Evolutionary conservation across 2,113 vertebrate genomes (phyloP).

Genomic region (Anseranas semipalmata): DNA sequence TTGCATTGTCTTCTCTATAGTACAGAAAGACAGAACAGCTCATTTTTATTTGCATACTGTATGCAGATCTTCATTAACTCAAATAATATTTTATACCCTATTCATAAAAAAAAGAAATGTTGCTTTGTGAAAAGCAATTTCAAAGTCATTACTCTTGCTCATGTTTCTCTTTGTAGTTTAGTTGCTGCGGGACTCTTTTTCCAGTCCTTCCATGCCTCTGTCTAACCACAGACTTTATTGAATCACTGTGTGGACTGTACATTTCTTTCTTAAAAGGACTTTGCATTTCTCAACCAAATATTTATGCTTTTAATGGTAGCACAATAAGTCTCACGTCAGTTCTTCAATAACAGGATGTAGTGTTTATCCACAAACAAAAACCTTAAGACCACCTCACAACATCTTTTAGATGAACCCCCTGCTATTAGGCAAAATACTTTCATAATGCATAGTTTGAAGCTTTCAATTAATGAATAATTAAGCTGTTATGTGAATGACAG

Average conservation of each 20-base stretch:
- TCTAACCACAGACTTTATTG: constrained; percentile 23
- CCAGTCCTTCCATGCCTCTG: not conserved
- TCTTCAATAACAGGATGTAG: not conserved
- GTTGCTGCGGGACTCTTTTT: not conserved
- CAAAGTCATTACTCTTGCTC: not conserved
- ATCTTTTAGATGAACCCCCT: not conserved
- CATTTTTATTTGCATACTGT: not conserved
- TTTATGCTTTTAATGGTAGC: not conserved
- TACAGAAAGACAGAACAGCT: not conserved
- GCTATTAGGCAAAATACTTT: not conserved
- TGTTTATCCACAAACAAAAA: not conserved
- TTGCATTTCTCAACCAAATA: constrained; percentile 29
- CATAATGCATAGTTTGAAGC: not conserved
- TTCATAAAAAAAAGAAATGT: not conserved
- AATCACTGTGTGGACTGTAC: constrained; percentile 2
- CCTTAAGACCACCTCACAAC: not conserved
- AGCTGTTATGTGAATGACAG: not conserved
- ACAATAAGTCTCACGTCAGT: not conserved
- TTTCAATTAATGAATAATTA: not conserved
- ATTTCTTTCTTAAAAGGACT: constrained; percentile 28
- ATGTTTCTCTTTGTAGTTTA: constrained; percentile 14
- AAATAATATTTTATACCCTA: not conserved
- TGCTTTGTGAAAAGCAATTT: constrained; percentile 13
- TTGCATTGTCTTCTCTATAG: not conserved
- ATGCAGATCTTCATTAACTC: not conserved